Conservation (phyloP, 2,888 invertebrate species). For the Bunonema sp. region DNA sequence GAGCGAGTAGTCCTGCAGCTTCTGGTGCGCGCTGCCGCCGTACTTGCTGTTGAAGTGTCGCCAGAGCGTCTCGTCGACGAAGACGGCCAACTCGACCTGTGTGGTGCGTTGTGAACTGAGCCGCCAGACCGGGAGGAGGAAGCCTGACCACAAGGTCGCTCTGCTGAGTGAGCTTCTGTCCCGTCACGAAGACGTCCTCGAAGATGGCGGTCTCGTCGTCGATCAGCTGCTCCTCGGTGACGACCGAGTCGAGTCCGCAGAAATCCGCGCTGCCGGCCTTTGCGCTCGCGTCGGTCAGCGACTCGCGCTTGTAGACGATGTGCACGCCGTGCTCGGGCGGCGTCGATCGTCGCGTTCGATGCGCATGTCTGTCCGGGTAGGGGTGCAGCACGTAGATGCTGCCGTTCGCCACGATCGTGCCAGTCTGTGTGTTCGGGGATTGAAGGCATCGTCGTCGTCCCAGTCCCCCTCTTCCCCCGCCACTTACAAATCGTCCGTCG, state of each 20-base stretch:
- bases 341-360: slow-evolving; percentile 18
- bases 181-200: slow-evolving; percentile 40
- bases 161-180: slow-evolving; percentile 27
- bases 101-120: neutral
- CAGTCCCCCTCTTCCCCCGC: neutral
- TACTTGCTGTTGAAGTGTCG: slow-evolving; percentile 37
- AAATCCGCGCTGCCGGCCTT: slow-evolving; percentile 22
- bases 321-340: slow-evolving; percentile 14
- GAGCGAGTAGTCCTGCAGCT: slow-evolving; percentile 36
- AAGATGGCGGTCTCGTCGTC: slow-evolving; percentile 41
- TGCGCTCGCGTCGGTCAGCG: slow-evolving; percentile 7
- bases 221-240: slow-evolving; percentile 33
- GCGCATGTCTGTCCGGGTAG: slow-evolving; percentile 32
- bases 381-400: slow-evolving; percentile 39
- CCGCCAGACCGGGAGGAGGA: neutral
- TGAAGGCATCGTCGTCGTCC: neutral
- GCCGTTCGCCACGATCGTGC: slow-evolving; percentile 26
- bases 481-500: slow-evolving; percentile 31
- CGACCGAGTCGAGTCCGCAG: slow-evolving; percentile 37
- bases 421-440: slow-evolving; percentile 24
- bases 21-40: slow-evolving; percentile 25
- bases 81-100: slow-evolving; percentile 42
- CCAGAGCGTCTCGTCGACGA: slow-evolving; percentile 42
- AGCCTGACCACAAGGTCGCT: slow-evolving; percentile 23
- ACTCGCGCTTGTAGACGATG: slow-evolving; percentile 35